Percentiles rank a stretch among this genome's conserved stretches.
phyloP scores from a whole-genome alignment of 2,888 invertebrate genomes.

The Luperina testacea region DNA sequence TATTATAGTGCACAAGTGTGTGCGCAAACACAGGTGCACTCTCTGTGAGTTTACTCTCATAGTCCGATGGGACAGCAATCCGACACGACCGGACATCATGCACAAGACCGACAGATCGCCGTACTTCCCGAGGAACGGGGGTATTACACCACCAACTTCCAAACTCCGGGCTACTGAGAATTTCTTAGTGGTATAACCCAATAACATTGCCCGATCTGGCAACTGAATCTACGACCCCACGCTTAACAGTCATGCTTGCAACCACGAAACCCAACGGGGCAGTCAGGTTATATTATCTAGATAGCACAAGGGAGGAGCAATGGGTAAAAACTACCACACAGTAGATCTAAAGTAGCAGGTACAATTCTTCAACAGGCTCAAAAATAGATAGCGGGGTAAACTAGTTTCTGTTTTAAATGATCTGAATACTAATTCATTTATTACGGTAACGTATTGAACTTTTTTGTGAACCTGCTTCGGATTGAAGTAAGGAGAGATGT shows the following conservation, averaged over 20 bases:
- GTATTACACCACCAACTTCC: not conserved
- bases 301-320: not conserved
- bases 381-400: not conserved
- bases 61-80: not conserved
- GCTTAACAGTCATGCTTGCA: too few species aligned
- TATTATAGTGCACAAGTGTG: not conserved
- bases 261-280: too few species aligned
- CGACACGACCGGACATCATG: not conserved
- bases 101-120: not conserved
- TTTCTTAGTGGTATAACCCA: not conserved
- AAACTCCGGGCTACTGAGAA: not conserved
- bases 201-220: not conserved
- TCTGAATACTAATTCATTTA: not conserved
- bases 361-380: not conserved
- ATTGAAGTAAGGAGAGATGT: not conserved
- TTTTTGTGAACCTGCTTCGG: not conserved
- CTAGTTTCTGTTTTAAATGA: not conserved
- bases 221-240: too few species aligned
- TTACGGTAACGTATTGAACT: not conserved
- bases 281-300: too few species aligned
- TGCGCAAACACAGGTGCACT: not conserved
- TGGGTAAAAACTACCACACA: not conserved
- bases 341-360: not conserved
- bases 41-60: not conserved
- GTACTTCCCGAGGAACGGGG: not conserved